Base-by-base conservation (phyloP, 2,888 invertebrate species). In the Dryomyza anilis region DNA sequence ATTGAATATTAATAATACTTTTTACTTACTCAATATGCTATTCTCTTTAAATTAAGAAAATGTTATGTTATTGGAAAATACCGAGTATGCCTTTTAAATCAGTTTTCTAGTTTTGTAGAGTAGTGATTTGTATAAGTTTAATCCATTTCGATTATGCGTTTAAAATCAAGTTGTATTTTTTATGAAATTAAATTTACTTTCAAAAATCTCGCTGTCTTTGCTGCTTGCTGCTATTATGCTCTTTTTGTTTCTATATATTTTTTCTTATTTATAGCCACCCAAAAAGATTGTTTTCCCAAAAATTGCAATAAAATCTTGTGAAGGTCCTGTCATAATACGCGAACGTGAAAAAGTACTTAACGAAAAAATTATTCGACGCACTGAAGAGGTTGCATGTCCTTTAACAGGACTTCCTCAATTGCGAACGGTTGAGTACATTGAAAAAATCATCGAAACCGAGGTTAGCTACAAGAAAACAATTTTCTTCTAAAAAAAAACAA, bases 381-480 rank as follows among this genome's bases (percentile, higher is more conserved):
- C 94, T 71, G 94, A 95, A 86, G 94, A 94, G 85, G 93, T 91
- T 85, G 84, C 92, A 78, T 94, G 94, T 85, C 94, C 94, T 77
- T 85, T 88, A 76, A 93, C 93, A 75, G 94, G 94, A 79, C 91
- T 92, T 84, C 89, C 89, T 84, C 91, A 90, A 86, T 90, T 95
- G 83, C 89, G 94, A 86, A 95, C 95, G 78, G 90, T 95, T 85
- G 94, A 95, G 88, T 94, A 94, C 87, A 92, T 94, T 85, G 95
- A 95, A 88, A 95, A 94, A 88, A 90, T 94, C 86, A 94, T 95
- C 87, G 95, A 95, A 86, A 94, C 92, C 88, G 95, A 95, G 95
- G 95, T 95, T 94, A 81, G 82, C 68, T 21, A 33, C 21, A 16
- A 14, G 21, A 59, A 59, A 30, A 16, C 6, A n/a, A 55, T 43